Conservation (phyloP, 2,797 vertebrate genomes). For the Hydrophis major region DNA sequence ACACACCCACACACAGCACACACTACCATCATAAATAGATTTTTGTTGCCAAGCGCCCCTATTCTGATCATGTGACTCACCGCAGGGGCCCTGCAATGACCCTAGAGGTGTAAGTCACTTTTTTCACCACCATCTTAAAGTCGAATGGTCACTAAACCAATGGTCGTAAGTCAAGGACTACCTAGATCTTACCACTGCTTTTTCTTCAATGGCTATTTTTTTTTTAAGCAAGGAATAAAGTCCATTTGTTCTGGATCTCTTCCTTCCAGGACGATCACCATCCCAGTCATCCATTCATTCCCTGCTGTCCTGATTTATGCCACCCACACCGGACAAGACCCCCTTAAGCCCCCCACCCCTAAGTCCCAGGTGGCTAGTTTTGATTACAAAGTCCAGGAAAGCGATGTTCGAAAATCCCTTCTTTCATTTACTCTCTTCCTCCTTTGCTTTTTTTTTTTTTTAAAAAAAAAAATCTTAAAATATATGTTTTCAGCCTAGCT, state of each 20-base stretch:
- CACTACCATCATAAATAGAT: no score
- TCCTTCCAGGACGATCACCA: neutral
- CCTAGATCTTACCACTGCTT: no score
- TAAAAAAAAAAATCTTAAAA: neutral
- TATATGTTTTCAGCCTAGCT: constrained; percentile 27
- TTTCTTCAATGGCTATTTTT: neutral
- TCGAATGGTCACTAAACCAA: no score
- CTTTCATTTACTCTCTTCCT: neutral
- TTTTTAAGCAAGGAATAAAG: neutral
- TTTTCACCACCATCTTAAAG: no score
- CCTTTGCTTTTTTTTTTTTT: neutral
- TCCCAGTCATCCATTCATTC: no score
- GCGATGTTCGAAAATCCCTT: neutral
- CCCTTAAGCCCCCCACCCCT: no score
- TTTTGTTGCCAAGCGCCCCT: no score
- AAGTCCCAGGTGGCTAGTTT: neutral
- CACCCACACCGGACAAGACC: neutral
- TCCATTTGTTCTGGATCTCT: neutral
- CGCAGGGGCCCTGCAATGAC: no score
- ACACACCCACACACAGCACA: no score
- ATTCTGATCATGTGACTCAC: no score
- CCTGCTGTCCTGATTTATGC: neutral
- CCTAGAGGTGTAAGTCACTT: no score
- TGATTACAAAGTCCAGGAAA: constrained; percentile 10
- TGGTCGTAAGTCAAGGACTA: no score